Evolutionary conservation across 2,888 invertebrate species (phyloP).

Genomic region (Coleophora flavipennella): DNA sequence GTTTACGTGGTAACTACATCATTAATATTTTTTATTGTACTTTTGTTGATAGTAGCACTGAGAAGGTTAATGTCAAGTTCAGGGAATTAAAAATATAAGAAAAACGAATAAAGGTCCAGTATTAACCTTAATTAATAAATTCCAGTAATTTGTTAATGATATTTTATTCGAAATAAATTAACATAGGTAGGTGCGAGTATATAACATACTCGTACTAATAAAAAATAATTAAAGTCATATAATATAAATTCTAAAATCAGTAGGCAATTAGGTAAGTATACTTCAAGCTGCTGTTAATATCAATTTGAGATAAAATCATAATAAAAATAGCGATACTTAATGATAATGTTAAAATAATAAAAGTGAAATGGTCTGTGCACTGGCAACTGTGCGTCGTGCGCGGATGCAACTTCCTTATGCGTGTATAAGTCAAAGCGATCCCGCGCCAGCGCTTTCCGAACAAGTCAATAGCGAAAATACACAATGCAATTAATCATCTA

Average conservation of each 20-base stretch:
- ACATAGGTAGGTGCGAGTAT: slow-evolving; percentile 23
- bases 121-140: too few species aligned
- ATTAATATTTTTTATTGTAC: not conserved
- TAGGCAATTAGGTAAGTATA: slow-evolving; percentile 51
- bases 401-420: slow-evolving; percentile 59
- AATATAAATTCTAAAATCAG: slow-evolving; percentile 45
- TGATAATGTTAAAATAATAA: slow-evolving; percentile 13
- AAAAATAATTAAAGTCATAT: slow-evolving; percentile 23
- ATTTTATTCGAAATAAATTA: slow-evolving; percentile 59
- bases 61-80: not conserved
- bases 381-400: slow-evolving; percentile 15
- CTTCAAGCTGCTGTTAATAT: slow-evolving; percentile 46
- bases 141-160: slow-evolving; percentile 66
- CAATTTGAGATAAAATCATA: slow-evolving; percentile 30
- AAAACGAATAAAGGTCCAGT: too few species aligned
- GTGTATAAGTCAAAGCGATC: slow-evolving; percentile 60
- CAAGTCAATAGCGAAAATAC: slow-evolving; percentile 15
- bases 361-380: slow-evolving; percentile 19
- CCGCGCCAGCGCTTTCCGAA: slow-evolving; percentile 21
- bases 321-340: slow-evolving; percentile 17
- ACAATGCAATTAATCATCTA: slow-evolving; percentile 21
- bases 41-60: slow-evolving; percentile 1
- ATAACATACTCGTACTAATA: slow-evolving; percentile 4
- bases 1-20: not conserved
- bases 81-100: too few species aligned